phyloP scores from a whole-genome alignment of 2,797 vertebrate species.

The Toxotes lorentzi region DNA sequence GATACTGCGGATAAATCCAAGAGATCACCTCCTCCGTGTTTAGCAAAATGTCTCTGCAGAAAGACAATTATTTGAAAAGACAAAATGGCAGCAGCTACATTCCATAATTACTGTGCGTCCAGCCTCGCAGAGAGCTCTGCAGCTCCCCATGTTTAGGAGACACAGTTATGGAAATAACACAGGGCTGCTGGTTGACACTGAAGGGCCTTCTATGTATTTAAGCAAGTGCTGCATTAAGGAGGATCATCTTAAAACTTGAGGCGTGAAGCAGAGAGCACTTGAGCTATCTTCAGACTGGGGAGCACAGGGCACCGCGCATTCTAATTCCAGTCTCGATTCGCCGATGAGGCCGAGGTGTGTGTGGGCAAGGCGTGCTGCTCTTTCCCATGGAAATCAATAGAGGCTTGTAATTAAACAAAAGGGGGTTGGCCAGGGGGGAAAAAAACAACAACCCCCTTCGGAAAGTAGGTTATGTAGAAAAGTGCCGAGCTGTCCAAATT shows the following conservation, averaged over 20 bases:
- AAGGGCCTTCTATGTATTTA: slow-evolving; percentile 71
- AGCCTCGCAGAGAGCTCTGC: slow-evolving; percentile 41
- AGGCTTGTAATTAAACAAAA: slow-evolving; percentile 90
- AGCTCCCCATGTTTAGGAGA: slow-evolving; percentile 32
- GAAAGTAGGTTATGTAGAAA: slow-evolving; percentile 88
- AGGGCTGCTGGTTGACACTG: slow-evolving; percentile 30
- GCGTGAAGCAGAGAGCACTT: slow-evolving; percentile 74
- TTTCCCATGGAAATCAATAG: slow-evolving; percentile 91
- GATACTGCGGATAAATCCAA: slow-evolving; percentile 72
- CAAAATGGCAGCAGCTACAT: slow-evolving; percentile 63
- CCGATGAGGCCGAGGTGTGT: slow-evolving; percentile 83
- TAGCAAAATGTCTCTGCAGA: slow-evolving; percentile 61
- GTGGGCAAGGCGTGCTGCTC: slow-evolving; percentile 83
- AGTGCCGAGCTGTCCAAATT: slow-evolving; percentile 84
- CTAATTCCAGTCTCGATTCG: slow-evolving; percentile 83
- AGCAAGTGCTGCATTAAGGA: slow-evolving; percentile 74
- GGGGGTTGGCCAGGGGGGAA: slow-evolving; percentile 79
- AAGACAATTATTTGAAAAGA: slow-evolving; percentile 64
- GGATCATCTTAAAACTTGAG: slow-evolving; percentile 81
- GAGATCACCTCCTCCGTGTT: slow-evolving; percentile 71
- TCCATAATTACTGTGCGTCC: slow-evolving; percentile 33
- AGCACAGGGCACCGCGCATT: slow-evolving; percentile 78
- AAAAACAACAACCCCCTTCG: slow-evolving; percentile 76
- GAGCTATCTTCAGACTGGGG: slow-evolving; percentile 75
- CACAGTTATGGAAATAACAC: slow-evolving; percentile 50